These are phyloP conservation scores for Andrena chrysosceles DNA, from an alignment of 2,888 invertebrate genomes.

Conservation along the genomic window DNA sequence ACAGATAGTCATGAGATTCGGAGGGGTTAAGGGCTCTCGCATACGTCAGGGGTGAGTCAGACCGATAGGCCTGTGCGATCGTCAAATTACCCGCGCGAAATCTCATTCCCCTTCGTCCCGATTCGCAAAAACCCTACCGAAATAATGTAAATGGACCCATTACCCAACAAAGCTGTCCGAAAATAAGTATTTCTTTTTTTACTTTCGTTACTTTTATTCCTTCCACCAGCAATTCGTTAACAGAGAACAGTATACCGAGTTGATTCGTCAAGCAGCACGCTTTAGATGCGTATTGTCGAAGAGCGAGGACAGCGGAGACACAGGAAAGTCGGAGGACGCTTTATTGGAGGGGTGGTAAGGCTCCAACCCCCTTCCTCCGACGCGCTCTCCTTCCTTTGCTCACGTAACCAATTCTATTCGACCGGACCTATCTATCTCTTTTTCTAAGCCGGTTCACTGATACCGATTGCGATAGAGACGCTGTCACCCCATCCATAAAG, in stretches of 20 bases:
- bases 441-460: constrained; percentile 66
- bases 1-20: constrained; percentile 52
- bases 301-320: constrained; percentile 29
- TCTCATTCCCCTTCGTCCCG: constrained; percentile 2
- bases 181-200: neutral
- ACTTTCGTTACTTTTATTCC: too few species aligned
- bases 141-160: neutral
- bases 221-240: neutral
- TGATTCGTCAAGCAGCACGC: constrained; percentile 55
- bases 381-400: constrained; percentile 62
- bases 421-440: constrained; percentile 57
- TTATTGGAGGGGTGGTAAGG: constrained; percentile 49
- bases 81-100: constrained; percentile 41
- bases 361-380: neutral
- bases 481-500: constrained; percentile 76
- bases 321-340: constrained; percentile 41
- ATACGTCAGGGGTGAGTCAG: constrained; percentile 68
- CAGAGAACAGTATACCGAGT: constrained; percentile 34
- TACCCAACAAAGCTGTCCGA: neutral
- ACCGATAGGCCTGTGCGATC: constrained; percentile 70
- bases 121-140: neutral
- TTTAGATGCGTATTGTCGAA: constrained; percentile 79
- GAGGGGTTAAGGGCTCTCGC: constrained; percentile 60
- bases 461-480: constrained; percentile 73
- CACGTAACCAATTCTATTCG: constrained; percentile 67